These are phyloP conservation scores for Enhydra lutris DNA, from an alignment of 2,113 vertebrate genomes.

Conservation along the genomic window DNA sequence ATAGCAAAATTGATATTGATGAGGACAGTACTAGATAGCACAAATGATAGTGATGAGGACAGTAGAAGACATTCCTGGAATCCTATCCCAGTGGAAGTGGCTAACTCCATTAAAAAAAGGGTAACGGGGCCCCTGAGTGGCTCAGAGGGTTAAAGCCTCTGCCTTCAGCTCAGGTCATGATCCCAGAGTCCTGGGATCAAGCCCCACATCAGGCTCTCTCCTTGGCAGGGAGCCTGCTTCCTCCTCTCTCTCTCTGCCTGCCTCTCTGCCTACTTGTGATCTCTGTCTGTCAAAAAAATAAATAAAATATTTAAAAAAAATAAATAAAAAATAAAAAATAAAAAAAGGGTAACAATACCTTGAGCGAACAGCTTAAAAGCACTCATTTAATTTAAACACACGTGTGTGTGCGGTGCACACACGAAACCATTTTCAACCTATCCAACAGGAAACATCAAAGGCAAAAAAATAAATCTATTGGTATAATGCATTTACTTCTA, in stretches of 20 bases:
- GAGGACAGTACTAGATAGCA: not conserved
- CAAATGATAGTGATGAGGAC: not conserved
- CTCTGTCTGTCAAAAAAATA: too few species aligned
- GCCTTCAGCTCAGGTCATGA: too few species aligned
- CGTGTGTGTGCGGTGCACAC: not conserved
- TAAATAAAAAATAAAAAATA: not conserved
- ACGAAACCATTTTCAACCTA: not conserved
- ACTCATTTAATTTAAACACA: not conserved
- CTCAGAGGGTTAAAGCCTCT: too few species aligned
- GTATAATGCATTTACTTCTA: not conserved
- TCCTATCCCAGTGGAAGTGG: not conserved
- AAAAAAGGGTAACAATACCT: not conserved
- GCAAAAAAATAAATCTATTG: constrained; percentile 14
- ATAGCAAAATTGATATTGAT: not conserved
- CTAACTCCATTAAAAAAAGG: not conserved
- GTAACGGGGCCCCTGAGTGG: too few species aligned
- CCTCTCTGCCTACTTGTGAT: too few species aligned
- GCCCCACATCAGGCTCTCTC: too few species aligned
- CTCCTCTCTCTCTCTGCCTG: too few species aligned
- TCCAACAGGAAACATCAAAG: not conserved
- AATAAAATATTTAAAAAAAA: too few species aligned
- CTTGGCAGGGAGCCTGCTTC: too few species aligned
- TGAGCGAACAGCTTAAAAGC: not conserved
- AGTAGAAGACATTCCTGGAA: not conserved
- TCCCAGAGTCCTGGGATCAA: too few species aligned